Percentiles rank a stretch among this genome's conserved stretches.
phyloP scores from a whole-genome alignment of 2,797 vertebrate species.

The Girardinus metallicus region DNA sequence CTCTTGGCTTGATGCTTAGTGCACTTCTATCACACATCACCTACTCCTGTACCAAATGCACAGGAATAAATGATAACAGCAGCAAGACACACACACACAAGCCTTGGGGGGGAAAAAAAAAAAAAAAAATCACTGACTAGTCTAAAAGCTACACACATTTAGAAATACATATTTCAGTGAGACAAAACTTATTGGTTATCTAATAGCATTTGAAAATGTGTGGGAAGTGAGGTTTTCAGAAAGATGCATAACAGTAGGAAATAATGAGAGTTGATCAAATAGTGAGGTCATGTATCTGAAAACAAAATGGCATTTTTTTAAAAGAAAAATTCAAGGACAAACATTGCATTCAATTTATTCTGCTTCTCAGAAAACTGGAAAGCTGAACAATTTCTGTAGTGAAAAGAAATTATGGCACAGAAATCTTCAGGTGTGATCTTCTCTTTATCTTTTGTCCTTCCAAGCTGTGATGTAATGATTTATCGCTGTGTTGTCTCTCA shows the following conservation, averaged over 20 bases:
- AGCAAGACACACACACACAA: conserved; percentile 16
- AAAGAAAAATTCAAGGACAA: conserved; percentile 68
- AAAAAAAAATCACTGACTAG: conserved; percentile 24
- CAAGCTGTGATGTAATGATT: neutral
- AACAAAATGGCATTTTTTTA: conserved; percentile 4
- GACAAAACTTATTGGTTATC: conserved; percentile 27
- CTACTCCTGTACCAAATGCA: conserved; percentile 55
- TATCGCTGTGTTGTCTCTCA: conserved; percentile 1
- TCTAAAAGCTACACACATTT: conserved; percentile 49
- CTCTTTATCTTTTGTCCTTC: conserved; percentile 7
- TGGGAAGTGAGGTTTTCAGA: conserved; percentile 26
- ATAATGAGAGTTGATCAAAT: conserved; percentile 41
- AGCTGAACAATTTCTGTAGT: conserved; percentile 25
- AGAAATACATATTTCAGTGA: conserved; percentile 24
- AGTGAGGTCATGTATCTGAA: conserved; percentile 23
- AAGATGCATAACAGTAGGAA: conserved; percentile 35
- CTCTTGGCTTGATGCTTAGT: conserved; percentile 56
- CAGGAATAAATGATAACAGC: conserved; percentile 44
- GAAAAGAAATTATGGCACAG: neutral
- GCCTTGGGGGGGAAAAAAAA: neutral
- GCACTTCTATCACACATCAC: conserved; percentile 65
- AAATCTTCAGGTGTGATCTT: conserved; percentile 5
- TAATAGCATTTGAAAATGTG: conserved; percentile 31
- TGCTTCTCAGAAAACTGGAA: conserved; percentile 37
- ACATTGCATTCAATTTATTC: conserved; percentile 56